phyloP scores from a whole-genome alignment of 2,888 invertebrate genomes.

The Harpalus rubripes region DNA sequence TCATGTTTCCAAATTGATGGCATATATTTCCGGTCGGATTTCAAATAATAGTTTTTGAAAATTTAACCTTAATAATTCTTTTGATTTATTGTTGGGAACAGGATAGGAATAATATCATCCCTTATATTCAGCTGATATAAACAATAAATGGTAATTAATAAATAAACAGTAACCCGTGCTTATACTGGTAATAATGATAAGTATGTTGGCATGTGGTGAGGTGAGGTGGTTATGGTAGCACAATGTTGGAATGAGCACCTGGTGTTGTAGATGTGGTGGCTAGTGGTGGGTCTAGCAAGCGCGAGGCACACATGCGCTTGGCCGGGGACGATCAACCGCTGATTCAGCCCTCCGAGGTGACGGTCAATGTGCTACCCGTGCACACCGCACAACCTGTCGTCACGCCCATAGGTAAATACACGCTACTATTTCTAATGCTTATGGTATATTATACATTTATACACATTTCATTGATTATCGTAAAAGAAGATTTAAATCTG shows the following conservation, averaged over 20 bases:
- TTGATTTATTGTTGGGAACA: too few species aligned
- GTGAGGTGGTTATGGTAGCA: constrained; percentile 27
- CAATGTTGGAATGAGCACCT: constrained; percentile 43
- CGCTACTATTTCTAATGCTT: constrained; percentile 9
- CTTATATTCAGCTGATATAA: too few species aligned
- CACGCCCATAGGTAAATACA: constrained; percentile 85
- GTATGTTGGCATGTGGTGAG: background rate
- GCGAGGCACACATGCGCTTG: constrained; percentile 79
- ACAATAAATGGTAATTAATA: too few species aligned
- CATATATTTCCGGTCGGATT: too few species aligned
- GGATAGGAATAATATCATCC: too few species aligned
- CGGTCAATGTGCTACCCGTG: constrained; percentile 85
- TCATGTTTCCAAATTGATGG: background rate
- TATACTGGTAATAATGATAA: too few species aligned
- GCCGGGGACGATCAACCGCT: constrained; percentile 82
- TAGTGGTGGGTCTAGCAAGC: constrained; percentile 71
- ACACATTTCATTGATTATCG: background rate
- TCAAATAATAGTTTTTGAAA: too few species aligned
- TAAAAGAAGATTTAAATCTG: too few species aligned
- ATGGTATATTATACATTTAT: background rate
- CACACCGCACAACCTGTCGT: constrained; percentile 88
- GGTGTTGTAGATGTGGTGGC: constrained; percentile 68
- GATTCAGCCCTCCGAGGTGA: constrained; percentile 87
- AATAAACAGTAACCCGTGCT: background rate
- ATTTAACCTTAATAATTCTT: too few species aligned